These are phyloP conservation scores for Synergus gifuensis DNA, from an alignment of 2,888 invertebrate species.

Conservation along the genomic window DNA sequence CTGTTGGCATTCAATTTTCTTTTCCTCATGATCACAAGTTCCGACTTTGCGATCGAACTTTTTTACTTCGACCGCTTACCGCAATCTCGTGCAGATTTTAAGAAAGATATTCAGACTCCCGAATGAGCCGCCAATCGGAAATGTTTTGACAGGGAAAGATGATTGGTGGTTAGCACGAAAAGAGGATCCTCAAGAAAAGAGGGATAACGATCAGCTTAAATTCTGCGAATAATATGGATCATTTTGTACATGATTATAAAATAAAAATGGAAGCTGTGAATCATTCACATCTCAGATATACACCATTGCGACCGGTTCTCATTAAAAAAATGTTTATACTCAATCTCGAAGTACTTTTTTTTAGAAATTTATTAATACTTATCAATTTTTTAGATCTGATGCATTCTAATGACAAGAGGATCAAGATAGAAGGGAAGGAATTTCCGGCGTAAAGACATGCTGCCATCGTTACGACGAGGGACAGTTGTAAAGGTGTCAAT, in stretches of 20 bases:
- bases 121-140: constrained; percentile 25
- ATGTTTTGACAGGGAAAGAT: constrained; percentile 27
- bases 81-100: constrained; percentile 40
- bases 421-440: too few relatives aligned
- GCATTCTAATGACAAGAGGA: too few relatives aligned
- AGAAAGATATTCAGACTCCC: constrained; percentile 31
- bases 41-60: constrained; percentile 11
- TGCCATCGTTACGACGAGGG: too few relatives aligned
- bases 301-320: too few relatives aligned
- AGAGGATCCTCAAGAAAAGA: constrained; percentile 17
- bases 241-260: background rate
- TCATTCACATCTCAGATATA: background rate
- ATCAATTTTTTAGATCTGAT: too few relatives aligned
- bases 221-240: constrained; percentile 9
- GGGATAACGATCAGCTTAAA: constrained; percentile 20
- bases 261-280: background rate
- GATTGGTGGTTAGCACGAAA: constrained; percentile 34
- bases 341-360: too few relatives aligned
- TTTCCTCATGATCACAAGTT: constrained; percentile 44
- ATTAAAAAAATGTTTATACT: too few relatives aligned
- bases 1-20: constrained; percentile 57
- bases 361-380: too few relatives aligned
- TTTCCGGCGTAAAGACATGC: too few relatives aligned
- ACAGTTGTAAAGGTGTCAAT: too few relatives aligned
- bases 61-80: constrained; percentile 37